Conservation (phyloP, 2,888 invertebrate species). For the Globia sparganii region DNA sequence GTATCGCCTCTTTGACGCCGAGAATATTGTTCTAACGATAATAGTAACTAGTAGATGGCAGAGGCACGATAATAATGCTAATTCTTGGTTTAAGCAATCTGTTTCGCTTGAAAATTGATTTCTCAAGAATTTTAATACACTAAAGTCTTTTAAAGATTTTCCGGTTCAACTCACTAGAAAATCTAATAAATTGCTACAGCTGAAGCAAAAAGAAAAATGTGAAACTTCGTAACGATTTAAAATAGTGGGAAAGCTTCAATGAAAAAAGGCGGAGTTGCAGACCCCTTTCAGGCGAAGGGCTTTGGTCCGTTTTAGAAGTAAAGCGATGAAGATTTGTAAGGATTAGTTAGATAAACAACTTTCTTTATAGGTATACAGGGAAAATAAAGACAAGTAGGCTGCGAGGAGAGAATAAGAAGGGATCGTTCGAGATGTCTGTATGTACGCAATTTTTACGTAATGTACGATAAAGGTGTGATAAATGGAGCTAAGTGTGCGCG, state of each 20-base stretch:
- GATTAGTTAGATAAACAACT: constrained; percentile 66
- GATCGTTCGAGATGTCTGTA: constrained; percentile 41
- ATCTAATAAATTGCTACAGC: constrained; percentile 43
- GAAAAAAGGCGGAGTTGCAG: constrained; percentile 42
- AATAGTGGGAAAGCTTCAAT: constrained; percentile 52
- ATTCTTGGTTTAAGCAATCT: constrained; percentile 12
- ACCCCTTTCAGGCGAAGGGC: constrained; percentile 47
- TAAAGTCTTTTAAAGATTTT: constrained; percentile 31
- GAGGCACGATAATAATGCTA: constrained; percentile 30
- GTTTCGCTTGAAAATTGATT: constrained; percentile 20
- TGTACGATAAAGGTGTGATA: constrained; percentile 71
- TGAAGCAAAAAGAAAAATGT: constrained; percentile 48
- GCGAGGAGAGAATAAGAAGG: constrained; percentile 29
- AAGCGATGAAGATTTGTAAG: constrained; percentile 66
- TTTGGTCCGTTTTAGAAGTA: constrained; percentile 55
- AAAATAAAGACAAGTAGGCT: constrained; percentile 62
- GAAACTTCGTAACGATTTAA: constrained; percentile 56
- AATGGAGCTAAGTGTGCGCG: constrained; percentile 67
- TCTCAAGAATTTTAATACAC: constrained; percentile 33
- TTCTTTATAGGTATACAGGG: constrained; percentile 59
- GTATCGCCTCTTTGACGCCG: constrained; percentile 19
- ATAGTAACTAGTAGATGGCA: background rate
- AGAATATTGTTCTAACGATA: constrained; percentile 32
- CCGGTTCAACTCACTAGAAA: constrained; percentile 41
- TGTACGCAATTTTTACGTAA: constrained; percentile 64